phyloP scores from a whole-genome alignment of 1,140 invertebrate genomes.

The Harpegnathos saltator region DNA sequence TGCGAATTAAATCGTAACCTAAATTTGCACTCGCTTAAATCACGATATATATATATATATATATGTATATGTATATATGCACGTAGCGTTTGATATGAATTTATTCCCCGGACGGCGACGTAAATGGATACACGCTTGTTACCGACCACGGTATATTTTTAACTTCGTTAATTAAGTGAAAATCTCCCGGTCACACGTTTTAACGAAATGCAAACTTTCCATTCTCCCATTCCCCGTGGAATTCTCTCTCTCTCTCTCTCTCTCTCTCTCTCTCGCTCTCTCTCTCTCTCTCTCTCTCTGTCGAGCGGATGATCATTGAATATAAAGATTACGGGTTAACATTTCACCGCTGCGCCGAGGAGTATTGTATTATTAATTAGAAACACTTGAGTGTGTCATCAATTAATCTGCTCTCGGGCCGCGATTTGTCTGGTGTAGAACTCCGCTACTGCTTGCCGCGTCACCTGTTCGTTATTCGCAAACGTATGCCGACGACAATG shows the following conservation, averaged over 20 bases:
- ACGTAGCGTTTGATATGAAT: not conserved
- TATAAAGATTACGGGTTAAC: no score
- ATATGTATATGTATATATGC: no score
- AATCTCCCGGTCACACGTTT: not conserved
- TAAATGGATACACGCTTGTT: not conserved
- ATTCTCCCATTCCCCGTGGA: no score
- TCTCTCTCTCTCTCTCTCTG: no score
- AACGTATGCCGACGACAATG: conserved; percentile 28
- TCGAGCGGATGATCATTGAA: no score
- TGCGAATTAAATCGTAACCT: conserved; percentile 9
- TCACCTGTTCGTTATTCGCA: conserved; percentile 31
- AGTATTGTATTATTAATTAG: not conserved
- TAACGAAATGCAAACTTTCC: no score
- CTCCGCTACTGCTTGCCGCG: not conserved
- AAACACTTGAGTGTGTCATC: not conserved
- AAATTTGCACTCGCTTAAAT: not conserved
- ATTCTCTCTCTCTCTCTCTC: no score
- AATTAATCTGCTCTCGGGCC: not conserved
- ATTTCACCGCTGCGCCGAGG: no score
- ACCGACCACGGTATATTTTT: not conserved
- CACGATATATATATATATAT: not conserved
- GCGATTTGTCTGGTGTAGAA: not conserved
- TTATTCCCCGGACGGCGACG: not conserved
- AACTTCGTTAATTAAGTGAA: conserved; percentile 6
- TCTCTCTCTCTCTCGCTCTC: no score